Conservation (phyloP, 2,797 vertebrate species). For the Sebastolobus alascanus region DNA sequence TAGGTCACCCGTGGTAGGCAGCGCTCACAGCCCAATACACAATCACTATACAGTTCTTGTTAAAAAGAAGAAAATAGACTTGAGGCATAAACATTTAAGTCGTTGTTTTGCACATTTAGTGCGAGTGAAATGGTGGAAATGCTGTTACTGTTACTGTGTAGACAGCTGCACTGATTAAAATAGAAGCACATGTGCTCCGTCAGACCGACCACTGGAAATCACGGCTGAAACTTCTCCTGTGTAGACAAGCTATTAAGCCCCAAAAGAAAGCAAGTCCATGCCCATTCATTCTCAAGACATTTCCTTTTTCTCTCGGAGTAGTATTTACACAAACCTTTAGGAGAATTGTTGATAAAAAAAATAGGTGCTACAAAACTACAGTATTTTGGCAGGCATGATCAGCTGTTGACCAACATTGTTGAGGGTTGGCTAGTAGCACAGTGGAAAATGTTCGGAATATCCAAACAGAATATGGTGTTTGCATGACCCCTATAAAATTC, state of each 20-base stretch:
- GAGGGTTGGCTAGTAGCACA: background rate
- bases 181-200: background rate
- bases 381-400: background rate
- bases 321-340: background rate
- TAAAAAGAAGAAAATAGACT: background rate
- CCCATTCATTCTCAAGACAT: background rate
- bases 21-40: slow-evolving; percentile 4
- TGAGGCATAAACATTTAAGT: background rate
- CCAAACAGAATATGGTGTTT: too few relatives aligned
- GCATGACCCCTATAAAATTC: too few relatives aligned
- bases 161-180: slow-evolving; percentile 27
- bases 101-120: background rate
- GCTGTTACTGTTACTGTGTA: background rate
- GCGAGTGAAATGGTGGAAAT: background rate
- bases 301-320: background rate
- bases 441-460: too few relatives aligned
- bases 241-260: background rate
- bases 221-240: background rate
- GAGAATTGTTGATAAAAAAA: background rate
- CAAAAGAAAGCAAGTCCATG: background rate
- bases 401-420: background rate
- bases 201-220: background rate
- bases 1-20: slow-evolving; percentile 10
- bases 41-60: background rate
- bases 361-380: background rate